A percentile compares a stretch with the other conserved stretches of the same genome.
phyloP scores from a whole-genome alignment of 2,888 invertebrate species.

The Leptothorax acervorum region DNA sequence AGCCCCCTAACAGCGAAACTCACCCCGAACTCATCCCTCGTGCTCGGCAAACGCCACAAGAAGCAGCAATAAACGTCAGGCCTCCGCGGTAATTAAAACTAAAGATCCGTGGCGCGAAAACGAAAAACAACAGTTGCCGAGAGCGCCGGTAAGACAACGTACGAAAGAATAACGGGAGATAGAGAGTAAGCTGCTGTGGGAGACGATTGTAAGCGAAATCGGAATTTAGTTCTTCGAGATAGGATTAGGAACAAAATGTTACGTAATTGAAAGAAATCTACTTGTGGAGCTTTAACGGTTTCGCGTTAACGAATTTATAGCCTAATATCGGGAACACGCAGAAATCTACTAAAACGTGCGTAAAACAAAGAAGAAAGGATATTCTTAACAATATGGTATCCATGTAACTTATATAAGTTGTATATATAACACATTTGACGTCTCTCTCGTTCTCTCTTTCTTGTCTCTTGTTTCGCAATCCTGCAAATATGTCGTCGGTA shows the following conservation, averaged over 20 bases:
- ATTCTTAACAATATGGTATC: not conserved
- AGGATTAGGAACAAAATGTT: conserved; percentile 39
- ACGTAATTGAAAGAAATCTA: conserved; percentile 50
- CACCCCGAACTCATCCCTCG: conserved; percentile 69
- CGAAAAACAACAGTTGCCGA: conserved; percentile 81
- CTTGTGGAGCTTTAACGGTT: conserved; percentile 33
- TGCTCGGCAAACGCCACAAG: conserved; percentile 77
- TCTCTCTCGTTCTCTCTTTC: not conserved
- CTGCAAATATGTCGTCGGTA: conserved; percentile 40
- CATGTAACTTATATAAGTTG: not conserved
- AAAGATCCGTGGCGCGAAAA: conserved; percentile 81
- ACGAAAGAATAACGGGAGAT: conserved; percentile 64
- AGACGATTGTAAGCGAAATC: conserved; percentile 40
- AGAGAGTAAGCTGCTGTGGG: conserved; percentile 41
- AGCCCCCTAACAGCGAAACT: conserved; percentile 65
- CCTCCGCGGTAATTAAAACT: conserved; percentile 84
- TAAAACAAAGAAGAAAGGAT: not conserved
- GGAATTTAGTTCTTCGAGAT: conserved; percentile 43
- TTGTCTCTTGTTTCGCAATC: conserved; percentile 31
- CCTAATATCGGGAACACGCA: conserved; percentile 14
- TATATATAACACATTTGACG: not conserved
- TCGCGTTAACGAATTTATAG: conserved; percentile 47
- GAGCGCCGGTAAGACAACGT: conserved; percentile 57
- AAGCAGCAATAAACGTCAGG: conserved; percentile 85
- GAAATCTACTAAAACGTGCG: not conserved